These are phyloP conservation scores for Carduelis carduelis DNA, from an alignment of 2,797 vertebrate species.

Conservation along the genomic window DNA sequence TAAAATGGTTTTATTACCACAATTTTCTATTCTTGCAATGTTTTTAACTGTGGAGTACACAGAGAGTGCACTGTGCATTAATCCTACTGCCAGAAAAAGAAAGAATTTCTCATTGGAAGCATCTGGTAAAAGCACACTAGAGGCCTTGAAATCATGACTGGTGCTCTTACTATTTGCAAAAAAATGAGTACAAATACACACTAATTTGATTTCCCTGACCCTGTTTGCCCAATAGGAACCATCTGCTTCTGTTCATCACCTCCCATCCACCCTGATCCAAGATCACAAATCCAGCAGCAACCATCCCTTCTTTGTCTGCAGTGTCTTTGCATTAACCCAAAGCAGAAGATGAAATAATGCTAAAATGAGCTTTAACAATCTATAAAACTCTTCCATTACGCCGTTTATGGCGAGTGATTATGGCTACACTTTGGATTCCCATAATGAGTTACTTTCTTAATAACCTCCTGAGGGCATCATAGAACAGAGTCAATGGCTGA, in stretches of 20 bases:
- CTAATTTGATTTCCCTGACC: neutral
- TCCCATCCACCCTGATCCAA: neutral
- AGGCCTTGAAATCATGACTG: neutral
- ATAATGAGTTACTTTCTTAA: slow-evolving; percentile 15
- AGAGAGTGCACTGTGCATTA: neutral
- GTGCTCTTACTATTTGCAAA: neutral
- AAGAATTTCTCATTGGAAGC: neutral
- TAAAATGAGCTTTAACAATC: slow-evolving; percentile 21
- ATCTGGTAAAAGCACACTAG: neutral
- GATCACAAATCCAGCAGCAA: neutral
- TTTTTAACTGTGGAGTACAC: neutral
- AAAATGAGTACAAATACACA: neutral
- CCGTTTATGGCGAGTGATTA: neutral
- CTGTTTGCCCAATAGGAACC: slow-evolving; percentile 12
- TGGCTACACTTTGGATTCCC: neutral
- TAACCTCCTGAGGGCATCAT: slow-evolving; percentile 8
- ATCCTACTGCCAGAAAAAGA: neutral
- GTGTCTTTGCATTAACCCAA: neutral
- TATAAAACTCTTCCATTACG: neutral
- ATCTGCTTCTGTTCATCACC: neutral
- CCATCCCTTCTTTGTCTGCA: neutral
- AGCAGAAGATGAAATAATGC: neutral
- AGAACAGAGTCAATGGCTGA: slow-evolving; percentile 6
- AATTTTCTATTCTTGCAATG: neutral
- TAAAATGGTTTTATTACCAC: neutral